These are phyloP conservation scores for Mareca strepera DNA, from an alignment of 2,797 vertebrate genomes.

Conservation along the genomic window DNA sequence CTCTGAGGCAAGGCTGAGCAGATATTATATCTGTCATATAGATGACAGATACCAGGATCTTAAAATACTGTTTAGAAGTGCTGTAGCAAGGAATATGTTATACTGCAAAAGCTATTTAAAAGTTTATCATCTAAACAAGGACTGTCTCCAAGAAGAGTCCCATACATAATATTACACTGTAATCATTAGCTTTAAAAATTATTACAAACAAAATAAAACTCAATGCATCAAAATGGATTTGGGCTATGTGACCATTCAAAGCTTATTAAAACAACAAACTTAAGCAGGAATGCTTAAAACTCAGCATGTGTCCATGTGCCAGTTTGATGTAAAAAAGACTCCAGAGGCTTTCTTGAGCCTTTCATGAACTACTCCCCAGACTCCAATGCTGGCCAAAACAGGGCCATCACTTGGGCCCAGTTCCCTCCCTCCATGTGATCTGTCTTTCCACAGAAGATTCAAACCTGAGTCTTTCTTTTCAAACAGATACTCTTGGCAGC, in stretches of 20 bases:
- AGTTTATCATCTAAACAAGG: conserved; percentile 16
- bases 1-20: not conserved
- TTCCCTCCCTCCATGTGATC: not conserved
- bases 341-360: not conserved
- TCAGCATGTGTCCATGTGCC: not conserved
- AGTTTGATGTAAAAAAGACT: conserved; percentile 36
- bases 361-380: not conserved
- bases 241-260: conserved; percentile 1
- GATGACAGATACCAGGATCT: conserved; percentile 5
- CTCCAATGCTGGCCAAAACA: not conserved
- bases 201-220: conserved; percentile 25
- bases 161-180: not conserved
- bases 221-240: not conserved
- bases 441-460: not conserved
- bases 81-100: not conserved
- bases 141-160: not conserved
- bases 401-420: not conserved
- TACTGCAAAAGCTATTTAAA: not conserved
- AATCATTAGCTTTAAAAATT: conserved; percentile 21
- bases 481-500: not conserved
- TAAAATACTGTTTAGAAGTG: conserved; percentile 15
- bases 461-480: not conserved
- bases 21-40: not conserved
- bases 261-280: conserved; percentile 5
- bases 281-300: conserved; percentile 26